phyloP scores from a whole-genome alignment of 1,140 invertebrate species.

The Drosophila albomicans region DNA sequence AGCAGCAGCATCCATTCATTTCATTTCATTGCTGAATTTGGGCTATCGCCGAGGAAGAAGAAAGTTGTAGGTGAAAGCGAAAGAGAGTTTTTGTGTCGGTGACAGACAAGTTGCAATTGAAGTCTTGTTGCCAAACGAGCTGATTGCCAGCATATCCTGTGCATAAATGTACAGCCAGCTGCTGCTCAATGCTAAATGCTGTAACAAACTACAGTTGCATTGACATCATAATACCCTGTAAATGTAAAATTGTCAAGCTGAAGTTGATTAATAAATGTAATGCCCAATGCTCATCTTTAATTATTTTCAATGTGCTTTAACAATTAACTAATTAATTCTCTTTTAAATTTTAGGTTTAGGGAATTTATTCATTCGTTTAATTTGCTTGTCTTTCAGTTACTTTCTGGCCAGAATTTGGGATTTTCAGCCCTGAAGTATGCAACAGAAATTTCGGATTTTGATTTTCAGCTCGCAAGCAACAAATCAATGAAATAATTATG shows the following conservation, averaged over 20 bases:
- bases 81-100: background rate
- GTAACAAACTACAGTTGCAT: background rate
- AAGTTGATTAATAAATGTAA: too few relatives aligned
- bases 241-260: background rate
- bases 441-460: constrained; percentile 17
- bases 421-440: constrained; percentile 14
- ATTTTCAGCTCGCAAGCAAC: constrained; percentile 4
- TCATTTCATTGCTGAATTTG: constrained; percentile 53
- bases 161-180: constrained; percentile 10
- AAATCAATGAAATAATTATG: constrained; percentile 68
- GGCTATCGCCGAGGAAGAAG: constrained; percentile 20
- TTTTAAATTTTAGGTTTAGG: background rate
- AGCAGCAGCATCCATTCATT: constrained; percentile 31
- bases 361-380: background rate
- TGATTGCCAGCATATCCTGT: constrained; percentile 8
- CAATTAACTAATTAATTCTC: too few relatives aligned
- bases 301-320: too few relatives aligned
- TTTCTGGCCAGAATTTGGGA: background rate
- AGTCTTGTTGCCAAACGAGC: constrained; percentile 10
- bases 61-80: constrained; percentile 41
- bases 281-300: too few relatives aligned
- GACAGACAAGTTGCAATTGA: constrained; percentile 11
- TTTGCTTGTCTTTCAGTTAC: background rate
- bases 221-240: background rate
- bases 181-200: background rate